Percentiles rank a stretch among this genome's conserved stretches.
Conservation (phyloP, 2,888 invertebrate species). For the Meta bourneti region DNA sequence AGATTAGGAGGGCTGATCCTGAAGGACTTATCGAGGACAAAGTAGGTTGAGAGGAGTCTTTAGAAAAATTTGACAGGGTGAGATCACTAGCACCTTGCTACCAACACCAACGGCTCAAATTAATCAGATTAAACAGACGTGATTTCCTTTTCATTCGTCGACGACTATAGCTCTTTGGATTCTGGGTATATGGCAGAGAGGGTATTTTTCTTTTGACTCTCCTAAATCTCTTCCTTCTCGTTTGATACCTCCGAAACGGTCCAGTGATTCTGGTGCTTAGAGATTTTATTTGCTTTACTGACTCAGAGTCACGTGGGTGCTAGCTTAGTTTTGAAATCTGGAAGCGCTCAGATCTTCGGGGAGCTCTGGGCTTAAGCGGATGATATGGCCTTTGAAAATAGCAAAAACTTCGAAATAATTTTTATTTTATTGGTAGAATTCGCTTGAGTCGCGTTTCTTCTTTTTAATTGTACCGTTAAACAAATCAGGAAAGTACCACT, state of each 20-base stretch:
- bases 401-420: no score
- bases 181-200: no score
- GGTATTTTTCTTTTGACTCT: not conserved
- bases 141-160: not conserved
- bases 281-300: not conserved
- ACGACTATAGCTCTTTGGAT: not conserved
- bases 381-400: no score
- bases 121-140: conserved; percentile 6
- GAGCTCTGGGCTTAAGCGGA: not conserved
- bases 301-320: not conserved
- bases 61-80: not conserved
- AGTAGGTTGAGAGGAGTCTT: not conserved
- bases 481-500: no score
- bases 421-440: no score
- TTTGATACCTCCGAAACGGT: not conserved
- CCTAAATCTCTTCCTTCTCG: not conserved
- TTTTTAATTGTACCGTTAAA: no score
- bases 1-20: not conserved
- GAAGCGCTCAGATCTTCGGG: not conserved
- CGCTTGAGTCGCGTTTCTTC: no score
- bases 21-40: not conserved
- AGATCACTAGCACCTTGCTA: not conserved
- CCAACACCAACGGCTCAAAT: not conserved
- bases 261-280: not conserved
- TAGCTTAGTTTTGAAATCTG: not conserved